A percentile compares a stretch with the other conserved stretches of the same genome.
phyloP scores from a whole-genome alignment of 23 tunicate genomes.

The Trididemnum clinides region DNA sequence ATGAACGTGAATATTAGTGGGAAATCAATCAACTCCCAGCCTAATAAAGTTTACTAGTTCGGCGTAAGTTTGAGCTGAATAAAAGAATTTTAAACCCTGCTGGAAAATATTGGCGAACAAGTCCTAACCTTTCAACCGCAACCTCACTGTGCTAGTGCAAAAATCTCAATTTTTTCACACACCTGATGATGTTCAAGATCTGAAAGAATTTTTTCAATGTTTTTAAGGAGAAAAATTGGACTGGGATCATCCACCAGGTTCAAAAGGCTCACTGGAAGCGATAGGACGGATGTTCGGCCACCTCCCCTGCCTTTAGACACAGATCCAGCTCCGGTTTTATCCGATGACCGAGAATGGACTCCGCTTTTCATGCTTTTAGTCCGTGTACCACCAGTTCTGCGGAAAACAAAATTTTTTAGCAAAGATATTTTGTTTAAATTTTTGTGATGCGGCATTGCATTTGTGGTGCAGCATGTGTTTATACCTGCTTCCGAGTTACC shows the following conservation, averaged over 20 bases:
- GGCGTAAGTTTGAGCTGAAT: too few relatives aligned
- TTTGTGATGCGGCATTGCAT: not conserved
- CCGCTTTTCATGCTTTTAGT: constrained; percentile 96
- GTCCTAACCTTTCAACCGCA: too few relatives aligned
- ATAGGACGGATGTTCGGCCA: constrained; percentile 87
- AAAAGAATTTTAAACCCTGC: too few relatives aligned
- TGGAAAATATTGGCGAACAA: too few relatives aligned
- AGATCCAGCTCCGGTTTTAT: constrained; percentile 93
- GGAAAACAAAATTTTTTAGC: not conserved
- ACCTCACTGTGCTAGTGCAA: too few relatives aligned
- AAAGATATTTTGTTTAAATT: not conserved
- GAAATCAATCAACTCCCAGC: too few relatives aligned
- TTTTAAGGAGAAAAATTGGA: constrained; percentile 83
- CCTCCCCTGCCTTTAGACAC: constrained; percentile 91
- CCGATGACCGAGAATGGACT: constrained; percentile 78
- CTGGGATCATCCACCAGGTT: constrained; percentile 94
- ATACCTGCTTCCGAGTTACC: too few relatives aligned
- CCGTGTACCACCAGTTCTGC: constrained; percentile 80
- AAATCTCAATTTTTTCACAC: too few relatives aligned
- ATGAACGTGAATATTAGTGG: too few relatives aligned
- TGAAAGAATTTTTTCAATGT: constrained; percentile 74
- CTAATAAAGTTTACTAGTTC: too few relatives aligned
- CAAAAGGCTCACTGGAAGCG: constrained; percentile 85
- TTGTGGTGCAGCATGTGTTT: too few relatives aligned
- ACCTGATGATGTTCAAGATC: constrained; percentile 96